phyloP scores from a whole-genome alignment of 2,797 vertebrate genomes.

The Schizothorax lantsangensis region DNA sequence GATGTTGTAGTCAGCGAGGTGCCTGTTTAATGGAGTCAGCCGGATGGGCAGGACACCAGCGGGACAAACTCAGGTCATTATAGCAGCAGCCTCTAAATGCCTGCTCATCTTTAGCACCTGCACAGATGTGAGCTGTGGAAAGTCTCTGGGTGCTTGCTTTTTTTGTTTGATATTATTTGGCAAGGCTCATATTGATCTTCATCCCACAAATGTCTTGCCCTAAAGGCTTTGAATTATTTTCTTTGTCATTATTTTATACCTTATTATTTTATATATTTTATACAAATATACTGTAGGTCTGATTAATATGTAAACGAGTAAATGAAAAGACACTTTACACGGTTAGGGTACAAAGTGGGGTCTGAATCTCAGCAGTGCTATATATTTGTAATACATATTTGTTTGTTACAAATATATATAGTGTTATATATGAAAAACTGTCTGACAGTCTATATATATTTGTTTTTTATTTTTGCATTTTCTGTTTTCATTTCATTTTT shows the following conservation, averaged over 20 bases:
- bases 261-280: not conserved
- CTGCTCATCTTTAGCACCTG: conserved; percentile 56
- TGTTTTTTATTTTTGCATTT: too few species aligned
- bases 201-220: not conserved
- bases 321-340: too few species aligned
- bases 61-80: conserved; percentile 35
- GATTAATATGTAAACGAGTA: conserved; percentile 10
- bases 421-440: too few species aligned
- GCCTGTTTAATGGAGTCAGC: conserved; percentile 59
- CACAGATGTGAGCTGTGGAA: conserved; percentile 28
- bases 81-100: conserved; percentile 46
- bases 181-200: not conserved
- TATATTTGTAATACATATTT: too few species aligned
- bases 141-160: not conserved
- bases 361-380: too few species aligned
- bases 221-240: not conserved
- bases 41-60: conserved; percentile 48
- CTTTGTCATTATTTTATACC: not conserved
- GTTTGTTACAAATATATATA: too few species aligned
- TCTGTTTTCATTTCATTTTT: too few species aligned
- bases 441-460: too few species aligned
- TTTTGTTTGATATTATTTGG: not conserved
- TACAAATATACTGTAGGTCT: not conserved
- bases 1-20: conserved; percentile 40
- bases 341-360: not conserved